A percentile compares a stretch with the other conserved stretches of the same genome.
phyloP scores from a whole-genome alignment of 2,113 vertebrate genomes.

The Nothocercus julius region DNA sequence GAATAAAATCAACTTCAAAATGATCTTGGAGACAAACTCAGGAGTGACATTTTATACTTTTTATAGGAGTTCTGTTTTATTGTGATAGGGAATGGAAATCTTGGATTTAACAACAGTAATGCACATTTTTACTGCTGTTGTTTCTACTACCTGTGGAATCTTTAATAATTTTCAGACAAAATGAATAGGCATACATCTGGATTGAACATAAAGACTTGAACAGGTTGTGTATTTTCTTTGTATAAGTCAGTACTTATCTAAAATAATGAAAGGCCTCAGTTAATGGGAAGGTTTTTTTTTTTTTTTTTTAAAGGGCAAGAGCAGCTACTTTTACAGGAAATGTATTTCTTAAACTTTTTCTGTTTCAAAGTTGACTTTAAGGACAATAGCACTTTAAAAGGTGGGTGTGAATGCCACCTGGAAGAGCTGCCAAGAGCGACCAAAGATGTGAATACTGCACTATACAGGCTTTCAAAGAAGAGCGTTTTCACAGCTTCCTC shows the following conservation, averaged over 20 bases:
- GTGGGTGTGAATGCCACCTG: not conserved
- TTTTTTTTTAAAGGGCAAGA: not conserved
- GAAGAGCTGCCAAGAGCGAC: not conserved
- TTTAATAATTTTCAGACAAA: not conserved
- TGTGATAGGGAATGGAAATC: not conserved
- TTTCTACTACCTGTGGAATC: not conserved
- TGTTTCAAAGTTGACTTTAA: not conserved
- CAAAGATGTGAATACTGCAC: not conserved
- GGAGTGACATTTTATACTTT: not conserved
- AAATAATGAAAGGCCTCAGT: not conserved
- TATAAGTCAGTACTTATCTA: not conserved
- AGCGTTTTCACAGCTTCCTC: not conserved
- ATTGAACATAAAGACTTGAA: not conserved
- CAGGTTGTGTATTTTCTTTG: not conserved
- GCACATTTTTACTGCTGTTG: not conserved
- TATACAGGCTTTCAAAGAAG: not conserved
- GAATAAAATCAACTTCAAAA: not conserved
- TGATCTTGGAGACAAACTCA: not conserved
- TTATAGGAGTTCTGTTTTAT: not conserved
- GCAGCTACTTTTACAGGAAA: not conserved
- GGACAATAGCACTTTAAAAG: not conserved
- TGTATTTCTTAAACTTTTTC: not conserved
- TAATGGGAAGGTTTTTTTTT: not conserved
- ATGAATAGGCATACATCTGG: fast-evolving
- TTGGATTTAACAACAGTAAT: not conserved